Evolutionary conservation across 2,888 invertebrate species (phyloP).

Genomic region (Sesia apiformis): DNA sequence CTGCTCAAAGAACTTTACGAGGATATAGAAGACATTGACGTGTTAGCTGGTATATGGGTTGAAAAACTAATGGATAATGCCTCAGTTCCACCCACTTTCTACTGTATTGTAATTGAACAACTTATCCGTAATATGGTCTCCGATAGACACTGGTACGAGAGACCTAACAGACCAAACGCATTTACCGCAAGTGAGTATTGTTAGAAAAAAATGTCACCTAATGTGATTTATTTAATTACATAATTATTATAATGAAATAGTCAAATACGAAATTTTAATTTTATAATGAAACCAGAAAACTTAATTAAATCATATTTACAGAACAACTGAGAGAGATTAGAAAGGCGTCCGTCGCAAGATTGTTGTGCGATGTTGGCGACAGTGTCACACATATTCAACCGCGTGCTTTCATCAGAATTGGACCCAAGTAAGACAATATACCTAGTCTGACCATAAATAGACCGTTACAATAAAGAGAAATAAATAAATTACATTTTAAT

Average conservation of each 20-base stretch:
- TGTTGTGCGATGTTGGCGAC: conserved; percentile 41
- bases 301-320: conserved; percentile 13
- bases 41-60: conserved; percentile 89
- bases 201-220: too few relatives aligned
- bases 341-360: conserved; percentile 29
- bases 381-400: conserved; percentile 38
- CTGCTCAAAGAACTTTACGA: conserved; percentile 29
- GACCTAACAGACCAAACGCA: conserved; percentile 26
- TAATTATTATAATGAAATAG: too few relatives aligned
- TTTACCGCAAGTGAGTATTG: conserved; percentile 27
- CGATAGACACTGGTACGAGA: conserved; percentile 85
- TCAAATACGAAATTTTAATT: too few relatives aligned
- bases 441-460: too few relatives aligned
- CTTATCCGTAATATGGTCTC: conserved; percentile 83
- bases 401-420: too few relatives aligned
- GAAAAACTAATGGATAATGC: conserved; percentile 86
- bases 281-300: too few relatives aligned
- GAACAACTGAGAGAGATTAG: conserved; percentile 42
- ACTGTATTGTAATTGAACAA: conserved; percentile 90
- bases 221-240: too few relatives aligned
- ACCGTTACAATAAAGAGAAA: too few relatives aligned
- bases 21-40: conserved; percentile 87
- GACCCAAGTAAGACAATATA: too few relatives aligned
- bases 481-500: too few relatives aligned
- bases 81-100: conserved; percentile 90